Base-by-base conservation (phyloP, 2,888 invertebrate genomes). In the Apamea monoglypha region DNA sequence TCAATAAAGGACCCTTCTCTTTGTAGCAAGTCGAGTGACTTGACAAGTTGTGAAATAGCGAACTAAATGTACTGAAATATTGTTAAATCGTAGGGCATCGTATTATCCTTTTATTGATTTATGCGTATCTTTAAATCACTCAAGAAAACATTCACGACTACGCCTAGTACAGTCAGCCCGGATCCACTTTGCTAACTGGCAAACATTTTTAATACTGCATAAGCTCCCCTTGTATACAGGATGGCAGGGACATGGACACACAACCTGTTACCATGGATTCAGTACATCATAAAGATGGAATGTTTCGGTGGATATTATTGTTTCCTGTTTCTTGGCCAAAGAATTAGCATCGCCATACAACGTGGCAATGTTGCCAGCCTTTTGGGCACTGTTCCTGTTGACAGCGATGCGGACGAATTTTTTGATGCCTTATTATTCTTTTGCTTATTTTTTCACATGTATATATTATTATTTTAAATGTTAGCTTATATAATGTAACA, bases 1-100 rank as follows among this genome's bases (percentile, higher is more conserved):
- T 79, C 88, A 85, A 82, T 88, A 76, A 90, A 91, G 88, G 88
- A 91, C 91, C 92, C 92, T 92, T 94, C 93, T 91, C 91, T 93
- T 92, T 90, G 85, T 86, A 80, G 74, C 74, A 53, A 32, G 56
- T 18, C 73, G 61, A 47, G 56, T 47, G 50, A 66, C 18, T 67
- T 82, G 72, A 80, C 64, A 53, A 29, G n/a, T 84, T 40, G 10
- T 25, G 59, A 64, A 64, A 84, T 84, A 29, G 2, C 1, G 8
- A 69, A 64, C 53, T 36, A 32, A 78, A 36, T 78, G 1, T 78
- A 44, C 18, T 3, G 1, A 78, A 56, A 56, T 29, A 2, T 56
- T 47, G 5, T 25, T 25, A 10, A 53, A 44, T 8, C 3, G 2
- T 53, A 75, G 7, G 14, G 36, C 18, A 18, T 4, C 2, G 21